phyloP scores from a whole-genome alignment of 1,140 invertebrate genomes.

The Lordiphosa mommai region DNA sequence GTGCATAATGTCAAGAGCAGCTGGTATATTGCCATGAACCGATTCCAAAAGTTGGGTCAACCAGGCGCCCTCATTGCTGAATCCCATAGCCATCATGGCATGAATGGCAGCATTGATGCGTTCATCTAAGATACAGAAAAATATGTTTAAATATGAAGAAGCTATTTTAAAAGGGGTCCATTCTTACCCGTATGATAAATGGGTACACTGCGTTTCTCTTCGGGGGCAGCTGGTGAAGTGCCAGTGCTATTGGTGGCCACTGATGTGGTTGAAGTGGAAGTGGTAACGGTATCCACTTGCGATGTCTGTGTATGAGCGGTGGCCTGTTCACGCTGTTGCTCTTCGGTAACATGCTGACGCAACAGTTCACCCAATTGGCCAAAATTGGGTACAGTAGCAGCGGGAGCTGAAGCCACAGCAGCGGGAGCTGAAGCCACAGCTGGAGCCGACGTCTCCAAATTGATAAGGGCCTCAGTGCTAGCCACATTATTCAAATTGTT shows the following conservation, averaged over 20 bases:
- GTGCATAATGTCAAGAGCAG: conserved; percentile 85
- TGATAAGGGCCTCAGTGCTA: conserved; percentile 44
- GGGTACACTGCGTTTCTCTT: conserved; percentile 42
- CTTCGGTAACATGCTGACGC: conserved; percentile 54
- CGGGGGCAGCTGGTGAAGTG: conserved; percentile 36
- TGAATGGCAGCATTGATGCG: conserved; percentile 83
- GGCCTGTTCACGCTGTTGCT: conserved; percentile 42
- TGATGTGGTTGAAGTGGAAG: conserved; percentile 46
- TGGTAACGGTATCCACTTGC: conserved; percentile 52
- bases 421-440: conserved; percentile 5
- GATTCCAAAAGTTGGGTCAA: conserved; percentile 81
- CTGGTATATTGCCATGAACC: conserved; percentile 85
- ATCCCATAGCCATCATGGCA: conserved; percentile 90
- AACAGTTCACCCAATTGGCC: conserved; percentile 43
- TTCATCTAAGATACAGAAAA: conserved; percentile 79
- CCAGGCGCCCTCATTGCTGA: conserved; percentile 86
- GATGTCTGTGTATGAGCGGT: conserved; percentile 55
- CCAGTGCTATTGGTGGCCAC: conserved; percentile 53
- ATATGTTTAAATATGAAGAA: neutral
- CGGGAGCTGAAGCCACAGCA: conserved; percentile 1
- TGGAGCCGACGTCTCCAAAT: conserved; percentile 24
- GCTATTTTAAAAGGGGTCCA: neutral
- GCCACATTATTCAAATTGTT: conserved; percentile 8
- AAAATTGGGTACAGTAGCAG: conserved; percentile 33
- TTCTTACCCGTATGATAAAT: conserved; percentile 56